phyloP scores from a whole-genome alignment of 2,797 vertebrate species.

The Pantherophis vulpinus region DNA sequence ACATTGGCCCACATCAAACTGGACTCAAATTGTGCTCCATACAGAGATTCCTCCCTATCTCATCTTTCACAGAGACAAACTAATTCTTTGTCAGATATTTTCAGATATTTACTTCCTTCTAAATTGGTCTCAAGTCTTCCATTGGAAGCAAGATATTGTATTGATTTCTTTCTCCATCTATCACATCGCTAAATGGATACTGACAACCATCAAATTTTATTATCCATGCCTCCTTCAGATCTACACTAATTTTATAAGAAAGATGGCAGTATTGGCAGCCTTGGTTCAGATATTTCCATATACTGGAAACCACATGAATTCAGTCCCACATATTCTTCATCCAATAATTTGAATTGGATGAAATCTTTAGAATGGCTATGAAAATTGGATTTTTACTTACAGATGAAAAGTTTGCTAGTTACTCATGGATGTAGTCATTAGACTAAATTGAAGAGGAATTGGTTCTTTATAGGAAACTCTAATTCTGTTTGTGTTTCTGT shows the following conservation, averaged over 20 bases:
- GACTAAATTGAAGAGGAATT: not conserved
- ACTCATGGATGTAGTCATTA: not conserved
- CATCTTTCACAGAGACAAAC: not conserved
- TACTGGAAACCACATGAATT: not conserved
- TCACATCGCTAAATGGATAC: not conserved
- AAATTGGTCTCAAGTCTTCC: not conserved
- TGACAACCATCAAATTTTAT: not conserved
- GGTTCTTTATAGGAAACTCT: not conserved
- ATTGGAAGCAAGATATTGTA: not conserved
- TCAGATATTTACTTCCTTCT: not conserved
- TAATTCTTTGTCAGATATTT: not conserved
- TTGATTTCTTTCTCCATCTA: not conserved
- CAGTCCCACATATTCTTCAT: not conserved
- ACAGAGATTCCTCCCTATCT: not conserved
- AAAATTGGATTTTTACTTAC: not conserved
- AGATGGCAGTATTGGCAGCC: not conserved
- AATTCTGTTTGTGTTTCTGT: not conserved
- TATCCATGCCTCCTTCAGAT: not conserved
- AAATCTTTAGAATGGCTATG: not conserved
- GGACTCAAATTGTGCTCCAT: not conserved
- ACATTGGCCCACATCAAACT: not conserved
- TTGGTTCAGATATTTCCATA: not conserved
- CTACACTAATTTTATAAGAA: not conserved
- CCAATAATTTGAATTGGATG: not conserved
- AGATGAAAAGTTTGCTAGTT: not conserved